Evolutionary conservation across 2,113 vertebrate species (phyloP).

Genomic region (Notiomystis cincta): DNA sequence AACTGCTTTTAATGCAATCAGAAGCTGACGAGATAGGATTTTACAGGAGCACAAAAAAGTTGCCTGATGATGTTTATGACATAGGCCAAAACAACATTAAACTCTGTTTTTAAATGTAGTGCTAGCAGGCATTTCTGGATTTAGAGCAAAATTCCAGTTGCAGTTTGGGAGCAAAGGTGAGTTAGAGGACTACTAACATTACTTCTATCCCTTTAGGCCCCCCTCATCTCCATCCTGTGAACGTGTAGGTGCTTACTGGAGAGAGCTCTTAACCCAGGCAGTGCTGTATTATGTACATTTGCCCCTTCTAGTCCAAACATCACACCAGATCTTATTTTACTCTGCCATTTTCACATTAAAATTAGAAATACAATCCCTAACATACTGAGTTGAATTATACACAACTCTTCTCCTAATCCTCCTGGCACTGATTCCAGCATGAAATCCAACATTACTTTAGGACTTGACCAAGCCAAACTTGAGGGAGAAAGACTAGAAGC

Average conservation of each 20-base stretch:
- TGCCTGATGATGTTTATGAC: neutral
- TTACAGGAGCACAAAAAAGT: neutral
- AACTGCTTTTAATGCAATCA: neutral
- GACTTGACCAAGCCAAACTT: neutral
- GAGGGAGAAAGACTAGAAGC: neutral
- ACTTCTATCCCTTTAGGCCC: neutral
- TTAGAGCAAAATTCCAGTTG: neutral
- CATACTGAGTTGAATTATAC: neutral
- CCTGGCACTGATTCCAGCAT: neutral
- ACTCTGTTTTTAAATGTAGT: neutral
- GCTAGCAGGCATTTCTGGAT: neutral
- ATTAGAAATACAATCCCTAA: neutral
- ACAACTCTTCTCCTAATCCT: neutral
- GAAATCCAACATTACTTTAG: neutral
- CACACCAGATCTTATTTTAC: neutral
- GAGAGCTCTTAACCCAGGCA: neutral
- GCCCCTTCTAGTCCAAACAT: neutral
- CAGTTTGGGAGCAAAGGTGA: neutral
- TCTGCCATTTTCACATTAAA: neutral
- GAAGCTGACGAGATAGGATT: neutral
- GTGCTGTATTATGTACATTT: neutral
- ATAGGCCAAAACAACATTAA: neutral
- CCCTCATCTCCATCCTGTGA: neutral
- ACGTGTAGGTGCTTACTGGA: neutral
- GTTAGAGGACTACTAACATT: neutral